Conservation (phyloP, 2,888 invertebrate species). For the Lasioglossum calceatum region DNA sequence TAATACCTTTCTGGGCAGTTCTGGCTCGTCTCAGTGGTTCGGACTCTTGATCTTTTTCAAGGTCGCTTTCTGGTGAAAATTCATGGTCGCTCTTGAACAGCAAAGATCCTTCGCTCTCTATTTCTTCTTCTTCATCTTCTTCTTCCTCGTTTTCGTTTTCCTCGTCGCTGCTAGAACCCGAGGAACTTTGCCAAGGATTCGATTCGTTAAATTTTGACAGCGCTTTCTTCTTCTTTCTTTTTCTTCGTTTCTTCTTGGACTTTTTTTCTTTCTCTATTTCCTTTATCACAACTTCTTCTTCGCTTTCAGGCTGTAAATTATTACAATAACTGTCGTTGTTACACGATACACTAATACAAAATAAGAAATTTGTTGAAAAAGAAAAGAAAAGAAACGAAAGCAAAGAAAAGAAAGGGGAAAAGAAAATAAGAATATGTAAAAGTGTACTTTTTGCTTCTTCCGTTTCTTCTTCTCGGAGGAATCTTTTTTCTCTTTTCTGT, state of each 20-base stretch:
- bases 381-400: neutral
- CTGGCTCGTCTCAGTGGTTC: constrained; percentile 93
- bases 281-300: constrained; percentile 72
- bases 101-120: constrained; percentile 83
- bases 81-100: constrained; percentile 94
- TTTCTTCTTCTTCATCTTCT: constrained; percentile 84
- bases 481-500: constrained; percentile 66
- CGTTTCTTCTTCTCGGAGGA: constrained; percentile 80
- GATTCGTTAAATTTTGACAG: constrained; percentile 84
- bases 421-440: neutral
- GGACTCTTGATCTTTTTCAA: constrained; percentile 89
- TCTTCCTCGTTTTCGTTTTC: constrained; percentile 84
- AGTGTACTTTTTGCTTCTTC: constrained; percentile 78
- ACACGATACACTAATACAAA: neutral
- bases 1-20: constrained; percentile 91
- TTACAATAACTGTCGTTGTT: neutral
- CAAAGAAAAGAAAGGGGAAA: neutral
- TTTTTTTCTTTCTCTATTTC: constrained; percentile 78
- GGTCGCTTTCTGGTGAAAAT: constrained; percentile 96
- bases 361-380: neutral
- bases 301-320: constrained; percentile 69
- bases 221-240: constrained; percentile 82
- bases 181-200: constrained; percentile 87
- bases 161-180: constrained; percentile 85
- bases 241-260: constrained; percentile 84